Percentiles rank a stretch among this genome's conserved stretches.
Evolutionary conservation across 1,140 invertebrate genomes (phyloP).

Genomic region (Eueides isabella): DNA sequence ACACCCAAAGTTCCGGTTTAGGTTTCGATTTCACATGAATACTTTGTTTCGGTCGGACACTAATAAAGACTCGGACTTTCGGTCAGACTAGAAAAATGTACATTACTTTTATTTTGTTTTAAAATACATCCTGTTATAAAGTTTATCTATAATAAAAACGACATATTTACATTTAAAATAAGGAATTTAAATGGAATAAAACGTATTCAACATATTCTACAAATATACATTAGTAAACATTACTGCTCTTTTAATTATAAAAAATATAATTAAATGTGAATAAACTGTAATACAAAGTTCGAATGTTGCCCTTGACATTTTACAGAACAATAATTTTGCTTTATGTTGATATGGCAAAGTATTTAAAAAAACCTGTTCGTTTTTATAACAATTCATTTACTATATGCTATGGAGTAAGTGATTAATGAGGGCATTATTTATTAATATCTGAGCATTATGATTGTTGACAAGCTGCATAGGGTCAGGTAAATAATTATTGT

Average conservation of each 20-base stretch:
- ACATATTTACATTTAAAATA: too few relatives aligned
- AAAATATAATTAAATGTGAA: constrained; percentile 9
- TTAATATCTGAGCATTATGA: background rate
- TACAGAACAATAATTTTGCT: constrained; percentile 22
- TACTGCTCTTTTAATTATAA: constrained; percentile 9
- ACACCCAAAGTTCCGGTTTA: too few relatives aligned
- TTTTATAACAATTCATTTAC: constrained; percentile 1
- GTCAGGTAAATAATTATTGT: too few relatives aligned
- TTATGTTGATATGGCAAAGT: constrained; percentile 8
- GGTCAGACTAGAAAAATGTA: too few relatives aligned
- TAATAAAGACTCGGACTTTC: too few relatives aligned
- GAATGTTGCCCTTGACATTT: constrained; percentile 24
- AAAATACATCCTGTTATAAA: too few relatives aligned
- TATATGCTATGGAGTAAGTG: background rate
- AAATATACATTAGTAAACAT: background rate
- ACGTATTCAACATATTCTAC: background rate
- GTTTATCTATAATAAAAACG: too few relatives aligned
- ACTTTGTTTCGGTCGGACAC: too few relatives aligned
- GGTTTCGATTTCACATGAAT: too few relatives aligned
- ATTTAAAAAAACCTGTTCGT: constrained; percentile 4
- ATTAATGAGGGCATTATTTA: background rate
- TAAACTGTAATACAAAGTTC: constrained; percentile 19
- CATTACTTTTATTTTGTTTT: too few relatives aligned
- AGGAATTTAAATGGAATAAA: too few relatives aligned
- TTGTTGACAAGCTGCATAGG: too few relatives aligned